Percentiles rank a stretch among this genome's conserved stretches.
These are phyloP conservation scores for Acleris emargana DNA, from an alignment of 2,888 invertebrate species.

Conservation along the genomic window DNA sequence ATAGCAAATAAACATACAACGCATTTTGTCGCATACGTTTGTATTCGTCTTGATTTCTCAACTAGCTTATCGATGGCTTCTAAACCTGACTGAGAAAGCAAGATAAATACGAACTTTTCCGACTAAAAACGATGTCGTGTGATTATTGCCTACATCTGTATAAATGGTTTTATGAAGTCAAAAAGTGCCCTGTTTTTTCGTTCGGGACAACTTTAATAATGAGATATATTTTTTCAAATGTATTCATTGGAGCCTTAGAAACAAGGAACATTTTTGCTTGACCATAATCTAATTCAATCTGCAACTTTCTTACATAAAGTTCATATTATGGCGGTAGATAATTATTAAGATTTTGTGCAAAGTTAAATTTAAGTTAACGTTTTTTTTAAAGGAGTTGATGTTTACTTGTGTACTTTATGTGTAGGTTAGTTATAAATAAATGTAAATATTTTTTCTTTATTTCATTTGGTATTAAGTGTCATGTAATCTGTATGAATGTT, in stretches of 20 bases:
- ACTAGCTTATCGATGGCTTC: too few species aligned
- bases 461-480: not conserved
- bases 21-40: too few species aligned
- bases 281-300: not conserved
- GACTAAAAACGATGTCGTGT: too few species aligned
- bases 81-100: too few species aligned
- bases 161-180: too few species aligned
- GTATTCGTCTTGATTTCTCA: too few species aligned
- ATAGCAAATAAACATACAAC: too few species aligned
- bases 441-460: slow-evolving; percentile 21
- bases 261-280: slow-evolving; percentile 3
- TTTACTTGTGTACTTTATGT: slow-evolving; percentile 24
- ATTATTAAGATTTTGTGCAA: slow-evolving; percentile 8
- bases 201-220: too few species aligned
- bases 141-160: too few species aligned
- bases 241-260: slow-evolving; percentile 20
- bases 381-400: slow-evolving; percentile 12
- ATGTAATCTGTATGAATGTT: slow-evolving; percentile 1
- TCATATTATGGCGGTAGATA: not conserved
- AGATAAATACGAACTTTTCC: too few species aligned
- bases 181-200: too few species aligned
- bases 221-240: not conserved
- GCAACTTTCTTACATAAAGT: not conserved
- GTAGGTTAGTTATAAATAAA: slow-evolving; percentile 25
- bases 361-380: slow-evolving; percentile 17